phyloP scores from a whole-genome alignment of 2,113 vertebrate species.

The Leptocoma aspasia region DNA sequence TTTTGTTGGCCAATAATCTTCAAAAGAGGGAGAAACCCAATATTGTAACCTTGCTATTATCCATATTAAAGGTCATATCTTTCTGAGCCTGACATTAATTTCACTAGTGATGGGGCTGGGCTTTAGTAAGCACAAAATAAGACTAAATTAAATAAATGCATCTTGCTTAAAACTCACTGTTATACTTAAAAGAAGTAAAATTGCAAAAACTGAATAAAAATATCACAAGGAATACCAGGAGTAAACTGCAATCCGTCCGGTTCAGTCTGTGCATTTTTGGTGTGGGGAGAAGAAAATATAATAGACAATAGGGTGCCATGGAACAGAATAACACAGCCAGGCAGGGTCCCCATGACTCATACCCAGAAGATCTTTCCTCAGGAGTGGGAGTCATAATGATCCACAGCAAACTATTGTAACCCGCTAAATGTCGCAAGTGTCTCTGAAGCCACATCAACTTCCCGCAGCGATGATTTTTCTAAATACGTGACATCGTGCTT shows the following conservation, averaged over 20 bases:
- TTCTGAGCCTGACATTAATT: neutral
- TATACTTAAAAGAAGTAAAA: neutral
- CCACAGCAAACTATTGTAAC: conserved; percentile 57
- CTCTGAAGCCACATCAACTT: neutral
- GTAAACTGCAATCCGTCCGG: neutral
- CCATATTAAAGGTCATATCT: neutral
- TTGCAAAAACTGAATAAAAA: neutral
- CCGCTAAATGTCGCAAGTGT: conserved; percentile 14
- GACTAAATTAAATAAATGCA: neutral
- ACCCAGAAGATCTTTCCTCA: conserved; percentile 58
- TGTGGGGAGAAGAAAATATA: conserved; percentile 19
- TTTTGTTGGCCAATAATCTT: neutral
- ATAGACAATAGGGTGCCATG: conserved; percentile 51
- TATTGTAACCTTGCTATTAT: neutral
- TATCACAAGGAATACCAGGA: neutral
- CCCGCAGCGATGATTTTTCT: neutral
- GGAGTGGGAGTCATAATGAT: conserved; percentile 54
- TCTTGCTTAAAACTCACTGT: neutral
- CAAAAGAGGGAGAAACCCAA: neutral
- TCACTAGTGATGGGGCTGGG: neutral
- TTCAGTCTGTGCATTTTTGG: neutral
- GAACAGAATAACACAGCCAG: conserved; percentile 45
- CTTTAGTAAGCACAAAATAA: neutral
- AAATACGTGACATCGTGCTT: neutral
- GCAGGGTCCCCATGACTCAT: conserved; percentile 56